Percentiles rank a stretch among this genome's conserved stretches.
Evolutionary conservation across 1,140 invertebrate genomes (phyloP).

Genomic region (Cotesia typhae): DNA sequence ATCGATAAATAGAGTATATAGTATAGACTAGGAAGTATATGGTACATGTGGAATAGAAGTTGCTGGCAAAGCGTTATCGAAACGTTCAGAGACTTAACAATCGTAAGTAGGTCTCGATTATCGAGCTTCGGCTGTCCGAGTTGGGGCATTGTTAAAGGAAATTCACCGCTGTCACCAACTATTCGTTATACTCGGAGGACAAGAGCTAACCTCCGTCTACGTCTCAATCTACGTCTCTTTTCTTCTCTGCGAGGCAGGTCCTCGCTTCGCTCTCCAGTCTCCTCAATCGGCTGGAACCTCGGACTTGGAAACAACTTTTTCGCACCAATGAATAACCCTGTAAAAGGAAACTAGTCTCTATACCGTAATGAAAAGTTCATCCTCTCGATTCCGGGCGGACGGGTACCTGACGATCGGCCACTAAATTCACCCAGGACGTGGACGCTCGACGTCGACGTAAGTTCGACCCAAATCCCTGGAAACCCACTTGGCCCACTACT

Average conservation of each 20-base stretch:
- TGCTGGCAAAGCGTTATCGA: constrained; percentile 21
- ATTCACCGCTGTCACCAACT: constrained; percentile 7
- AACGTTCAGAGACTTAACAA: constrained; percentile 14
- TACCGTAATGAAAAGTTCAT: constrained; percentile 34
- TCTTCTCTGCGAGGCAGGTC: no score
- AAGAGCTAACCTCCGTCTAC: neutral
- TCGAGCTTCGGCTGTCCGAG: constrained; percentile 32
- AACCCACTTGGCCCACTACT: constrained; percentile 28
- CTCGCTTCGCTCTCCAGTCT: no score
- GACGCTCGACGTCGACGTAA: constrained; percentile 22
- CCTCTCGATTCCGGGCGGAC: constrained; percentile 29
- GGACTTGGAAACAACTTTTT: constrained; percentile 14
- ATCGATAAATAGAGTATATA: constrained; percentile 9
- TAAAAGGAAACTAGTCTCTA: constrained; percentile 7
- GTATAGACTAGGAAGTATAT: neutral
- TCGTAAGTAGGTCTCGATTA: constrained; percentile 35
- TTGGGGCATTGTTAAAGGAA: constrained; percentile 29
- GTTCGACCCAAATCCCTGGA: constrained; percentile 40
- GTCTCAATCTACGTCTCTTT: neutral
- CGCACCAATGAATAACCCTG: constrained; percentile 18
- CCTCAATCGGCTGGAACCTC: neutral
- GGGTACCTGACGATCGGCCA: constrained; percentile 24
- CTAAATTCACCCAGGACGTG: constrained; percentile 21
- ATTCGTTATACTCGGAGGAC: neutral
- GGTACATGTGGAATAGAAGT: constrained; percentile 18